Conservation (phyloP, 2,113 vertebrate species). For the Triplophysa tibetana region DNA sequence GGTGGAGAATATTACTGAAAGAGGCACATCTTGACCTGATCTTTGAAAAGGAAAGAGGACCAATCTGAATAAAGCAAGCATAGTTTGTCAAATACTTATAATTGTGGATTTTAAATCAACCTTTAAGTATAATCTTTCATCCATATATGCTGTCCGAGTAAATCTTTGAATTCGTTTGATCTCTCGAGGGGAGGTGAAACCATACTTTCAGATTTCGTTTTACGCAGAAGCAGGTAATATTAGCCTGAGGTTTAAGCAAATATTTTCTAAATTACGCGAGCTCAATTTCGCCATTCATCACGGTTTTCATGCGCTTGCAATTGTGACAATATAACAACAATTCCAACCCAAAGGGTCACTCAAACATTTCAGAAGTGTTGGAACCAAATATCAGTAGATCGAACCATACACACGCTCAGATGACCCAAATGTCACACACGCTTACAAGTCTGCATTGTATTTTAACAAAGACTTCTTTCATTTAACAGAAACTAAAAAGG, state of each 20-base stretch:
- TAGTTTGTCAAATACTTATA: background rate
- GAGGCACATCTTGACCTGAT: slow-evolving; percentile 29
- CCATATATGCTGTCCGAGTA: slow-evolving; percentile 5
- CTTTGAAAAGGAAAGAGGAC: slow-evolving; percentile 1
- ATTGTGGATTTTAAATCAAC: background rate
- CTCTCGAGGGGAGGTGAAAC: background rate
- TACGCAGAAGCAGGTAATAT: background rate
- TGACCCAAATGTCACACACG: slow-evolving; percentile 11
- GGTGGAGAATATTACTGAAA: slow-evolving; percentile 51
- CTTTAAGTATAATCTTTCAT: slow-evolving; percentile 10
- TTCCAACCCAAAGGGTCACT: background rate
- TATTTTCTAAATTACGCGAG: background rate
- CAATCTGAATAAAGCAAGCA: background rate
- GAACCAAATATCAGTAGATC: slow-evolving; percentile 8
- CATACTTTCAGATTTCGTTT: background rate
- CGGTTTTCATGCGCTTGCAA: background rate
- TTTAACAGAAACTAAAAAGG: slow-evolving; percentile 9
- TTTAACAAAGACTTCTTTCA: slow-evolving; percentile 33
- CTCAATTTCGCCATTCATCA: slow-evolving; percentile 6
- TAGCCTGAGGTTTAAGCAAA: slow-evolving; percentile 7
- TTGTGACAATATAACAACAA: slow-evolving; percentile 13
- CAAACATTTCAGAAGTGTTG: background rate
- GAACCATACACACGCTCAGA: background rate
- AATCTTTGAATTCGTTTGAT: slow-evolving; percentile 10
- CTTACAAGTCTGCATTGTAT: slow-evolving; percentile 23